Percentiles rank a stretch among this genome's conserved stretches.
Conservation (phyloP, 2,113 vertebrate genomes). For the Zosterops lateralis region DNA sequence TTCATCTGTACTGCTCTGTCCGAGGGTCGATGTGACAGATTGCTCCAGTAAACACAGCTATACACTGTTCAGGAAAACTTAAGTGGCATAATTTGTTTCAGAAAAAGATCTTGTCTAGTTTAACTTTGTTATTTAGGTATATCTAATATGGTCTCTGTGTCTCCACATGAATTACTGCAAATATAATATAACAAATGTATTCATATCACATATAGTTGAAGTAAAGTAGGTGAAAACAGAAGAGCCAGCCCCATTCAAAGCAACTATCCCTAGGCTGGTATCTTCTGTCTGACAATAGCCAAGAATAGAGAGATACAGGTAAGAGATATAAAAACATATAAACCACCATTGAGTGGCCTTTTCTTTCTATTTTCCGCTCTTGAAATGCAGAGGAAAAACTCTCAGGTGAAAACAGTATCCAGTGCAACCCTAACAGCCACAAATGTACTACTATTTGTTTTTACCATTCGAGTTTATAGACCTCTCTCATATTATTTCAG, state of each 20-base stretch:
- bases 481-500: not conserved
- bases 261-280: not conserved
- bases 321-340: not conserved
- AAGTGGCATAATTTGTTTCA: not conserved
- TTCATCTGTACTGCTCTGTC: not conserved
- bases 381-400: not conserved
- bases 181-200: not conserved
- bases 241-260: not conserved
- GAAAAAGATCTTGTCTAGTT: not conserved
- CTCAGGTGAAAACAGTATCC: not conserved
- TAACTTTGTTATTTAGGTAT: not conserved
- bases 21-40: not conserved
- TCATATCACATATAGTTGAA: not conserved
- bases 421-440: not conserved
- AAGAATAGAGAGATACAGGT: not conserved
- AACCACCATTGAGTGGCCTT: not conserved
- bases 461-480: not conserved
- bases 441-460: not conserved
- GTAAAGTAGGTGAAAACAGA: not conserved
- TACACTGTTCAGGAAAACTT: not conserved
- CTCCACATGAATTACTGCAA: not conserved
- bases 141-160: not conserved
- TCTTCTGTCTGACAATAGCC: not conserved
- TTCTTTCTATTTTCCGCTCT: not conserved
- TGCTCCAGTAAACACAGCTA: not conserved